Percentiles rank a stretch among this genome's conserved stretches.
phyloP scores from a whole-genome alignment of 2,113 vertebrate genomes.

The Lophotis ruficrista region DNA sequence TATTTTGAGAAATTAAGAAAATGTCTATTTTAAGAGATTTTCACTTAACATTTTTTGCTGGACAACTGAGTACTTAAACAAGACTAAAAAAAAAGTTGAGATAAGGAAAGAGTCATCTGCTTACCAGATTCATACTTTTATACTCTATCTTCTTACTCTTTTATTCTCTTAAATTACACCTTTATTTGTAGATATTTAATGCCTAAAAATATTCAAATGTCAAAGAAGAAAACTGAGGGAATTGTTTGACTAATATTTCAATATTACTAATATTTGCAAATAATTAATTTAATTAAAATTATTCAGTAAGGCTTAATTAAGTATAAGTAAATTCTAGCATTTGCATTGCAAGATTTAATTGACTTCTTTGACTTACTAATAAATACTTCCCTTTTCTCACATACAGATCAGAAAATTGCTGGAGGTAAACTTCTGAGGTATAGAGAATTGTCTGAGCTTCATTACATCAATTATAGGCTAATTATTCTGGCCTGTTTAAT shows the following conservation, averaged over 20 bases:
- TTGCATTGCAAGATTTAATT: constrained; percentile 42
- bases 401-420: background rate
- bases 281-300: constrained; percentile 14
- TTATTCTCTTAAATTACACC: background rate
- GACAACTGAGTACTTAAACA: background rate
- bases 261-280: constrained; percentile 14
- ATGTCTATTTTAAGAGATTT: constrained; percentile 7
- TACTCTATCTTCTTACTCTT: background rate
- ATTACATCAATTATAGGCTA: background rate
- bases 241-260: constrained; percentile 43
- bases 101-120: background rate
- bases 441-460: background rate
- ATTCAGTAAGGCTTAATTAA: constrained; percentile 20
- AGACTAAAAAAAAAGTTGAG: background rate
- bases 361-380: constrained; percentile 4
- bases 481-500: background rate
- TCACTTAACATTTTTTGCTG: background rate
- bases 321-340: constrained; percentile 36
- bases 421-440: background rate
- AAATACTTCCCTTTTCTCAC: constrained; percentile 37
- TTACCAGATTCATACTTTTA: background rate
- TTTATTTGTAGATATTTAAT: background rate
- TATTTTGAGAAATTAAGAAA: constrained; percentile 41
- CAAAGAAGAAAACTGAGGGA: background rate
- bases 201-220: background rate